These are phyloP conservation scores for Elaphurus davidianus DNA, from an alignment of 2,113 vertebrate species.

Conservation along the genomic window DNA sequence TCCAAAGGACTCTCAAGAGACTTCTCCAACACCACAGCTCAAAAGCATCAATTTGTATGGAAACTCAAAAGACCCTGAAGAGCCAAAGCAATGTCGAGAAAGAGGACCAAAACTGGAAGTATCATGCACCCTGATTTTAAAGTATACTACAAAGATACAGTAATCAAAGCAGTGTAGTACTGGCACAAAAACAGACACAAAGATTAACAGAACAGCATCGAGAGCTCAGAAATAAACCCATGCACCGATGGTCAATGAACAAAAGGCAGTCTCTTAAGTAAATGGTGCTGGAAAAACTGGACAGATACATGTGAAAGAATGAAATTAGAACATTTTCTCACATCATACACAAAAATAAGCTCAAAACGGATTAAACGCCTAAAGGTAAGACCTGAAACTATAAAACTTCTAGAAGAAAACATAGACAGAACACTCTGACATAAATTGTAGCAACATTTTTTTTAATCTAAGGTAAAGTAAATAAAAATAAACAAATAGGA, in stretches of 20 bases:
- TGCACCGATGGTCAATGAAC: neutral
- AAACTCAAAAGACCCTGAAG: neutral
- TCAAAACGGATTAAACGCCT: neutral
- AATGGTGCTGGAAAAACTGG: neutral
- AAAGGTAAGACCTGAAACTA: neutral
- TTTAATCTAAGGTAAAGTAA: neutral
- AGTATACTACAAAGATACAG: neutral
- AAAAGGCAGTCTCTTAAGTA: neutral
- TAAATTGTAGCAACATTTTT: neutral
- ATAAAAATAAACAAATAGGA: neutral
- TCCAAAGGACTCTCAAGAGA: neutral
- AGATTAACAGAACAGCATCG: neutral
- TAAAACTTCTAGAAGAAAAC: neutral
- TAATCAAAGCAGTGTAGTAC: neutral
- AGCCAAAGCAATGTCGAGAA: neutral
- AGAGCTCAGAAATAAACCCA: neutral
- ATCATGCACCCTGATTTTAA: neutral
- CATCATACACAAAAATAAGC: neutral
- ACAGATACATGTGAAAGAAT: neutral
- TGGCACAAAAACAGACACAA: neutral
- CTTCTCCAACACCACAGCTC: neutral
- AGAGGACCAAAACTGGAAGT: neutral
- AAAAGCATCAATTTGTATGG: neutral
- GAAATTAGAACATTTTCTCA: neutral
- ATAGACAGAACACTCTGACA: neutral